A percentile compares a stretch with the other conserved stretches of the same genome.
phyloP scores from a whole-genome alignment of 1,140 invertebrate species.

The Tenebrio molitor region DNA sequence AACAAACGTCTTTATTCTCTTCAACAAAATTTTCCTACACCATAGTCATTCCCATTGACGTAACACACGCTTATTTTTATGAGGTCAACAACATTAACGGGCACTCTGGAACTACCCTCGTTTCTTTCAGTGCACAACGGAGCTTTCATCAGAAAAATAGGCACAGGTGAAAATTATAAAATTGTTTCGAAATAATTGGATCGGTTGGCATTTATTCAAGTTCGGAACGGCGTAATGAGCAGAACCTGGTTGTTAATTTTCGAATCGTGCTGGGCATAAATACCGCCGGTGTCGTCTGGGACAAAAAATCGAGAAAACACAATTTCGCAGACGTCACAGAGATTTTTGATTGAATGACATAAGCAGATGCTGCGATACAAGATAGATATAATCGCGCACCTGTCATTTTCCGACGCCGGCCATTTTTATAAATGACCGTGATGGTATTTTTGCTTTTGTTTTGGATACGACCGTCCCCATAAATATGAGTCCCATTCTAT shows the following conservation, averaged over 20 bases:
- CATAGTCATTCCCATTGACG: too few species aligned
- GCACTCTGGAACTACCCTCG: too few species aligned
- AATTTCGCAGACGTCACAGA: constrained; percentile 5
- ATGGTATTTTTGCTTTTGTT: constrained; percentile 1
- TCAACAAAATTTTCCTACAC: too few species aligned
- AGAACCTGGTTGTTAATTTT: constrained; percentile 17
- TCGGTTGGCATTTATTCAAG: constrained; percentile 25
- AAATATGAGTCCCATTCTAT: too few species aligned
- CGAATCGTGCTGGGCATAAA: constrained; percentile 2
- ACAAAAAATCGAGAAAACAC: neutral
- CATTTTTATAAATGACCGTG: neutral
- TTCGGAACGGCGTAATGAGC: constrained; percentile 1
- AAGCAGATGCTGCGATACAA: neutral
- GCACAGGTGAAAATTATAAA: constrained; percentile 27
- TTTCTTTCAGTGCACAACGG: too few species aligned
- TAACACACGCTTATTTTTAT: too few species aligned
- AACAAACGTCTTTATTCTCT: too few species aligned
- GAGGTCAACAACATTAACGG: too few species aligned
- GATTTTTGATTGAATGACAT: constrained; percentile 10
- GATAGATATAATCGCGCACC: neutral
- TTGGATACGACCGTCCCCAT: too few species aligned
- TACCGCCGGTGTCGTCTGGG: neutral
- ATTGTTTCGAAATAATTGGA: constrained; percentile 20
- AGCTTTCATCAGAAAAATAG: too few species aligned
- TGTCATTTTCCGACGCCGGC: neutral